A percentile compares a stretch with the other conserved stretches of the same genome.
Evolutionary conservation across 2,888 invertebrate genomes (phyloP).

Genomic region (Norana najaformis): DNA sequence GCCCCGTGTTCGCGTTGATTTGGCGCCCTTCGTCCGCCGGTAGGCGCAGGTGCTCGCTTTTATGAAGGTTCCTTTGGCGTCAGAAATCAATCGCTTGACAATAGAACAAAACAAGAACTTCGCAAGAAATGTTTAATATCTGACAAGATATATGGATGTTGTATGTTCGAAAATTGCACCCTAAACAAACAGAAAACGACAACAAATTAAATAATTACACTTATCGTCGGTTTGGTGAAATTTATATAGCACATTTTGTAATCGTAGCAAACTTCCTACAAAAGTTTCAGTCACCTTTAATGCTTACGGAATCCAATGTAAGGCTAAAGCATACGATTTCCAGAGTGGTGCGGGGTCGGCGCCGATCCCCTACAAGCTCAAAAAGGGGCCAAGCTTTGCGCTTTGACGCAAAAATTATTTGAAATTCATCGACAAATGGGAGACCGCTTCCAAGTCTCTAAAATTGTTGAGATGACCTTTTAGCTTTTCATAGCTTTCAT

Average conservation of each 20-base stretch:
- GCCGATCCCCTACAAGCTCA: too few relatives aligned
- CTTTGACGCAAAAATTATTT: too few relatives aligned
- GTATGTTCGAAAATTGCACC: background rate
- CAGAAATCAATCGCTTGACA: background rate
- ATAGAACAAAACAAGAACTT: background rate
- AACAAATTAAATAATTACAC: background rate
- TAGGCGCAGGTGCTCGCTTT: background rate
- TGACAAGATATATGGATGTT: background rate
- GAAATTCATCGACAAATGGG: too few relatives aligned
- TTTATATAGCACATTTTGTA: background rate
- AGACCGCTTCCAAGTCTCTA: too few relatives aligned
- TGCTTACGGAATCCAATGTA: background rate
- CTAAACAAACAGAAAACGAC: background rate
- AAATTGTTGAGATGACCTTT: too few relatives aligned
- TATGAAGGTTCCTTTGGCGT: background rate
- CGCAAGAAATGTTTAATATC: background rate
- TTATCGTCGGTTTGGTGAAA: background rate
- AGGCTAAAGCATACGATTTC: too few relatives aligned
- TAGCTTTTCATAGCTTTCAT: too few relatives aligned
- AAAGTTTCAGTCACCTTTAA: background rate
- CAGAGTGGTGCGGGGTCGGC: too few relatives aligned
- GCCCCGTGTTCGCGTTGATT: background rate
- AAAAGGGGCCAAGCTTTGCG: too few relatives aligned
- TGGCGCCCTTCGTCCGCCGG: background rate
- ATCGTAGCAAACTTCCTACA: background rate